phyloP scores from a whole-genome alignment of 2,113 vertebrate genomes.

The Apus apus region DNA sequence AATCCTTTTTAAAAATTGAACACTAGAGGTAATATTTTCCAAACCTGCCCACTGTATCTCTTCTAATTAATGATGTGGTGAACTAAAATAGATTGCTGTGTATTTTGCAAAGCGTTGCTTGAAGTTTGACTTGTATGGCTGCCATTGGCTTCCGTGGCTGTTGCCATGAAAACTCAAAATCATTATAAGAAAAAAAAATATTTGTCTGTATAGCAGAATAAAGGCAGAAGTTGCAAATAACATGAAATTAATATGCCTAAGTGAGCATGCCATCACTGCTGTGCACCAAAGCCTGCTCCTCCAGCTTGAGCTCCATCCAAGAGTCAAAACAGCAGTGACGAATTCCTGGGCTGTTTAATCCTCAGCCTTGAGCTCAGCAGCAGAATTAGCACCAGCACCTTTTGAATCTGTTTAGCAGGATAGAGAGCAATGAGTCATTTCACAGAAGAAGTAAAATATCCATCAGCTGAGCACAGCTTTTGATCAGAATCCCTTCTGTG shows the following conservation, averaged over 20 bases:
- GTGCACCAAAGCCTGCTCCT: not conserved
- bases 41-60: slow-evolving; percentile 43
- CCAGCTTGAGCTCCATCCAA: not conserved
- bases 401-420: not conserved
- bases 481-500: not conserved
- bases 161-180: slow-evolving; percentile 51
- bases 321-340: not conserved
- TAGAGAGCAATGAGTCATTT: not conserved
- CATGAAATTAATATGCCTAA: not conserved
- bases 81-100: slow-evolving; percentile 30
- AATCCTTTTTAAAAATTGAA: slow-evolving; percentile 31
- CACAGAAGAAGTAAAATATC: not conserved
- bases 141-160: slow-evolving; percentile 31
- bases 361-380: not conserved
- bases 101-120: slow-evolving; percentile 49
- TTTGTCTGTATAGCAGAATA: not conserved
- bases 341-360: not conserved
- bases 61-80: slow-evolving; percentile 53
- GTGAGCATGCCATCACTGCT: not conserved
- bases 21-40: slow-evolving; percentile 48
- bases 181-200: not conserved
- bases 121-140: slow-evolving; percentile 51
- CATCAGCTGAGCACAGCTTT: not conserved
- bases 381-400: not conserved
- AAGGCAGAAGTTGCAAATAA: not conserved